Conservation (phyloP, 2,113 vertebrate genomes). For the Reinhardtius hippoglossoides region DNA sequence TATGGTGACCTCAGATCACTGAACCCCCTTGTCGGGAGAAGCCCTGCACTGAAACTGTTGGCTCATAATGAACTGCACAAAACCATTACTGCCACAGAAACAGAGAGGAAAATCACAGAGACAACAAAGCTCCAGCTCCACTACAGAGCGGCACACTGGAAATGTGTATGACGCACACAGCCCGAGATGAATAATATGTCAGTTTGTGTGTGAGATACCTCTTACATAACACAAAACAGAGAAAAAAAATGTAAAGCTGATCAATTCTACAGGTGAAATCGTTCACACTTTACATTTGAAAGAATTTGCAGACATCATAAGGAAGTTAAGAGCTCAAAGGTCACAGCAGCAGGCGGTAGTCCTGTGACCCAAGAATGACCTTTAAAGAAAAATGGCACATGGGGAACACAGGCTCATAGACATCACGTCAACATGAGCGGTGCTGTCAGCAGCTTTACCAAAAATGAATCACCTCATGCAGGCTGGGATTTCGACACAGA, state of each 20-base stretch:
- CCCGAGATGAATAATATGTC: conserved; percentile 27
- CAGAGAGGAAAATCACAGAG: not conserved
- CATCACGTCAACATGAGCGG: not conserved
- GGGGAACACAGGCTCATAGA: not conserved
- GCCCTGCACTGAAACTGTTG: not conserved
- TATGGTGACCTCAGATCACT: conserved; percentile 35
- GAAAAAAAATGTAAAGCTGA: not conserved
- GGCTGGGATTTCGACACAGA: not conserved
- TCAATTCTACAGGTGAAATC: not conserved
- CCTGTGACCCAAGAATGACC: conserved; percentile 40
- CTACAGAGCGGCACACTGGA: conserved; percentile 25
- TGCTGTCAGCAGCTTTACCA: not conserved
- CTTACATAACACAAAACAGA: conserved; percentile 47
- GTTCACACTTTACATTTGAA: not conserved
- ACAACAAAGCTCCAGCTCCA: conserved; percentile 23
- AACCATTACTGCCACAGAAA: conserved; percentile 8
- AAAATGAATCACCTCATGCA: not conserved
- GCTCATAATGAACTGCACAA: not conserved
- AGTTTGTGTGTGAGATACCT: conserved; percentile 18
- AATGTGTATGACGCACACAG: conserved; percentile 58
- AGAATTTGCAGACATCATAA: not conserved
- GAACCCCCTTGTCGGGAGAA: not conserved
- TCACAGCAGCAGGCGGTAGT: not conserved
- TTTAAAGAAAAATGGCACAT: not conserved
- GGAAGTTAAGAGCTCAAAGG: conserved; percentile 23